phyloP scores from a whole-genome alignment of 2,113 vertebrate species.

The Furnarius figulus region DNA sequence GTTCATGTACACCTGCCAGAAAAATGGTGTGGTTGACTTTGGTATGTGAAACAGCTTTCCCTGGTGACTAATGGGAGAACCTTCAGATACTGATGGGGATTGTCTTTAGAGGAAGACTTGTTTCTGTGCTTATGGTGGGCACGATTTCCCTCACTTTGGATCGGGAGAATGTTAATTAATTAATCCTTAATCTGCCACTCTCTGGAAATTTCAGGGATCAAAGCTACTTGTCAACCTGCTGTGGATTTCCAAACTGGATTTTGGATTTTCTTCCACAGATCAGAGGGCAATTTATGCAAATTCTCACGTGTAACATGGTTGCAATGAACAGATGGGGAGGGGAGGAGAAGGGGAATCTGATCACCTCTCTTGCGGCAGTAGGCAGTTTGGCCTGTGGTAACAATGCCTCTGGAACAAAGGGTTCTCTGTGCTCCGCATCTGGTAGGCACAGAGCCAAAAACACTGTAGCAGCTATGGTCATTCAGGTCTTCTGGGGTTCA shows the following conservation, averaged over 20 bases:
- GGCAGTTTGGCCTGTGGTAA: conserved; percentile 56
- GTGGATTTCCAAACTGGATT: conserved; percentile 60
- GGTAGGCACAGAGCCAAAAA: conserved; percentile 56
- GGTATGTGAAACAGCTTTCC: neutral
- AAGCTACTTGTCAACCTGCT: conserved; percentile 45
- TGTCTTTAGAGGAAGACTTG: neutral
- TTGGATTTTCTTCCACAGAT: conserved; percentile 64
- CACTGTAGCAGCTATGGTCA: conserved; percentile 36
- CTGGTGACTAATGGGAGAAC: neutral
- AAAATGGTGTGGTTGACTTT: neutral
- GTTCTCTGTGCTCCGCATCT: conserved; percentile 65
- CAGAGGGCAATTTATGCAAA: conserved; percentile 68
- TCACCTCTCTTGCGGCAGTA: conserved; percentile 58
- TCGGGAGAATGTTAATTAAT: conserved; percentile 40
- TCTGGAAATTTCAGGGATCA: conserved; percentile 61
- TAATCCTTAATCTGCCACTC: conserved; percentile 41
- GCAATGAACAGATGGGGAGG: conserved; percentile 65
- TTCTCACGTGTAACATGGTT: conserved; percentile 29
- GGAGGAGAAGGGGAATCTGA: conserved; percentile 68
- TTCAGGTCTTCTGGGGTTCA: conserved; percentile 26
- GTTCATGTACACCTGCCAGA: neutral
- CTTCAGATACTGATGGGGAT: neutral
- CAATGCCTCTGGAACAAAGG: conserved; percentile 65
- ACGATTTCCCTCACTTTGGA: neutral
- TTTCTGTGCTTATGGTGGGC: neutral